Conservation (phyloP, 2,113 vertebrate genomes). For the Sorex araneus region DNA sequence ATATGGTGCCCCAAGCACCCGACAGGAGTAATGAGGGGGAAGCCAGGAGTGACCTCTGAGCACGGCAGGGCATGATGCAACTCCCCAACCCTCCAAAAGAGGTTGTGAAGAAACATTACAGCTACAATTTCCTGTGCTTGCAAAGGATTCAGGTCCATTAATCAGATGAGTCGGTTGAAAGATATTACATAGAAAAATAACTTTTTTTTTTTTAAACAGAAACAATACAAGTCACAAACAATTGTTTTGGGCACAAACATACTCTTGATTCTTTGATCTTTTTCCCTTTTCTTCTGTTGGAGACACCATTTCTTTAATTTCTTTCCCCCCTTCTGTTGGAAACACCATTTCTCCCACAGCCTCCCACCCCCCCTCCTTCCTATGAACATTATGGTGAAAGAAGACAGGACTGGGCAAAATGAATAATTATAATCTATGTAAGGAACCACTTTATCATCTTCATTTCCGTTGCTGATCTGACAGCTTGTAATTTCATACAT, state of each 20-base stretch:
- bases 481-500: slow-evolving; percentile 98
- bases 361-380: slow-evolving; percentile 32
- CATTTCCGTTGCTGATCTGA: slow-evolving; percentile 95
- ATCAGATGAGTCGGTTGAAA: slow-evolving; percentile 87
- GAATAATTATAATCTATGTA: slow-evolving; percentile 95
- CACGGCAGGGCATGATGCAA: too few relatives aligned
- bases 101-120: slow-evolving; percentile 81
- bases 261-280: too few relatives aligned
- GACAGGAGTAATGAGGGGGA: too few relatives aligned
- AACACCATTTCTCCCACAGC: slow-evolving; percentile 78
- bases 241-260: not conserved
- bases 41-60: too few relatives aligned
- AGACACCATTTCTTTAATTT: slow-evolving; percentile 67
- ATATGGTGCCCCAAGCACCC: too few relatives aligned
- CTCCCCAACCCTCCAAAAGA: not conserved
- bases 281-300: too few relatives aligned
- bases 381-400: slow-evolving; percentile 86
- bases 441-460: slow-evolving; percentile 95
- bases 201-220: slow-evolving; percentile 84
- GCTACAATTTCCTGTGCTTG: slow-evolving; percentile 89
- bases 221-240: slow-evolving; percentile 77
- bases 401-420: slow-evolving; percentile 90
- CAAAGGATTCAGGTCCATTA: slow-evolving; percentile 86
- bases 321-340: slow-evolving; percentile 68
- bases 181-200: slow-evolving; percentile 87